These are phyloP conservation scores for Campoletis raptor DNA, from an alignment of 2,888 invertebrate species.

Conservation along the genomic window DNA sequence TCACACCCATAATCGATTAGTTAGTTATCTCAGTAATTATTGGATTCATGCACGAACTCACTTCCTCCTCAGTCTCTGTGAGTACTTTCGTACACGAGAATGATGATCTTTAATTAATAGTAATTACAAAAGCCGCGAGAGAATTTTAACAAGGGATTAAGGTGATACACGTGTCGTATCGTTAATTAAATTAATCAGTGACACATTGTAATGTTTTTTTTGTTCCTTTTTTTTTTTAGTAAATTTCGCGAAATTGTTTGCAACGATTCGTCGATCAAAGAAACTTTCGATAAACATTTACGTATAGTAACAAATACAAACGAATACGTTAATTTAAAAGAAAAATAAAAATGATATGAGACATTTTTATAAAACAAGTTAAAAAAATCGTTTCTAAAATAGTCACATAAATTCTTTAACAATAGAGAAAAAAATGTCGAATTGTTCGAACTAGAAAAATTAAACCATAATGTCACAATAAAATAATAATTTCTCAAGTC, in stretches of 20 bases:
- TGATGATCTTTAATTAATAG: conserved; percentile 58
- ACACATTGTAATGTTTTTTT: conserved; percentile 4
- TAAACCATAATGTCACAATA: neutral
- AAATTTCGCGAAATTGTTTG: neutral
- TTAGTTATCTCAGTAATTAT: conserved; percentile 29
- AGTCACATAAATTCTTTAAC: neutral
- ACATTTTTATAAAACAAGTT: neutral
- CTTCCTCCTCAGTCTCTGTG: conserved; percentile 44
- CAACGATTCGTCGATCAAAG: neutral
- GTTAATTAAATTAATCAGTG: conserved; percentile 55
- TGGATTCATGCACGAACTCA: conserved; percentile 35
- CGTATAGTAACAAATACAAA: neutral
- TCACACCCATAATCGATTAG: conserved; percentile 49
- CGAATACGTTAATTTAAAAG: neutral
- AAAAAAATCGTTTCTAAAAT: neutral
- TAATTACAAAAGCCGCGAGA: conserved; percentile 58
- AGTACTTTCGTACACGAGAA: conserved; percentile 38
- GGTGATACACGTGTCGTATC: conserved; percentile 34
- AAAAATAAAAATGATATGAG: neutral
- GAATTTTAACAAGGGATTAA: conserved; percentile 65
- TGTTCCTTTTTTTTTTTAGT: neutral
- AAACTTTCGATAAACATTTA: neutral
- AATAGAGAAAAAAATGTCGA: neutral
- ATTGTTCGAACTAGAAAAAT: neutral
- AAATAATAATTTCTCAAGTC: neutral